Percentiles rank a stretch among this genome's conserved stretches.
Conservation (phyloP, 2,797 vertebrate species). For the Melanotaenia boesemani region DNA sequence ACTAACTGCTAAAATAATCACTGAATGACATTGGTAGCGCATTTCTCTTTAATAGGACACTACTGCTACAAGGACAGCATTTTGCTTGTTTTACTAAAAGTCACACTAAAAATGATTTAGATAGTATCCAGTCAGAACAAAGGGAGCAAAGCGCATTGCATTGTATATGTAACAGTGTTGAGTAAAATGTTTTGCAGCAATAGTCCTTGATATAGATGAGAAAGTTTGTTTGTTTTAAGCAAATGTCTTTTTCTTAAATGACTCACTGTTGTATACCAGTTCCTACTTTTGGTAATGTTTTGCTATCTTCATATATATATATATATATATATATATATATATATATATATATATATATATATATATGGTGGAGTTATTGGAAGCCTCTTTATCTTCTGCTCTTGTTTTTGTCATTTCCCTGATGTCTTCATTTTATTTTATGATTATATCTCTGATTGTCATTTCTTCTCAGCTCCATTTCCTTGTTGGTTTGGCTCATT, state of each 20-base stretch:
- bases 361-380: neutral
- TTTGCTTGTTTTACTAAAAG: neutral
- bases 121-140: neutral
- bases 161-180: too few relatives aligned
- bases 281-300: neutral
- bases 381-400: neutral
- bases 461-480: constrained; percentile 26
- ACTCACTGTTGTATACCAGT: neutral
- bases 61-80: neutral
- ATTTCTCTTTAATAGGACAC: constrained; percentile 11
- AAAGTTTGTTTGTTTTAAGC: neutral
- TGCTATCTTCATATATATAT: neutral
- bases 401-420: constrained; percentile 26
- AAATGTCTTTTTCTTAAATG: neutral
- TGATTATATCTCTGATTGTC: constrained; percentile 22
- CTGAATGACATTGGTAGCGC: constrained; percentile 4
- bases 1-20: constrained; percentile 10
- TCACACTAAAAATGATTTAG: neutral
- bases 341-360: too few relatives aligned
- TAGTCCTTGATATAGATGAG: neutral
- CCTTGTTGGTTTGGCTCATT: neutral
- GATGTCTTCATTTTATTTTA: neutral
- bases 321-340: too few relatives aligned
- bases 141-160: neutral
- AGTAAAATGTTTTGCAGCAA: neutral